A percentile compares a stretch with the other conserved stretches of the same genome.
phyloP scores from a whole-genome alignment of 2,888 invertebrate genomes.

The Apantesis nais region DNA sequence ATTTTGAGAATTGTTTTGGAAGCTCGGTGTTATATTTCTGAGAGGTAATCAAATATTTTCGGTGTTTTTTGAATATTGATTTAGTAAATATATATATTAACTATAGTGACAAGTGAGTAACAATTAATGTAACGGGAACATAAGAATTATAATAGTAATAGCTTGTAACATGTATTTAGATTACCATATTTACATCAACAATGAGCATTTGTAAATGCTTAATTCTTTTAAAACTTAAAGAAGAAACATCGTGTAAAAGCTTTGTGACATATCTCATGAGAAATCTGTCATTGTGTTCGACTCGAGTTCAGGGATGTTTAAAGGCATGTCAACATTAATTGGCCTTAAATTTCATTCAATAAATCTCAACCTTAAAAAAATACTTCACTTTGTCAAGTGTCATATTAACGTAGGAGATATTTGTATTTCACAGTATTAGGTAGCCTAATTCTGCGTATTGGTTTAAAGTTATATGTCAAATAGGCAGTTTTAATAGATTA shows the following conservation, averaged over 20 bases:
- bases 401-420: slow-evolving; percentile 40
- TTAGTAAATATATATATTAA: too few relatives aligned
- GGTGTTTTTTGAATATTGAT: background rate
- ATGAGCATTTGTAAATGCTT: background rate
- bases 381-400: slow-evolving; percentile 24
- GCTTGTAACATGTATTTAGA: background rate
- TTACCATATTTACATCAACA: background rate
- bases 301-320: slow-evolving; percentile 52
- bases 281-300: slow-evolving; percentile 60
- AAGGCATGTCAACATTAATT: slow-evolving; percentile 61
- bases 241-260: slow-evolving; percentile 47
- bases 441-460: too few relatives aligned
- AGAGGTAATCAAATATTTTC: slow-evolving; percentile 6
- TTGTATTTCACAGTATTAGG: too few relatives aligned
- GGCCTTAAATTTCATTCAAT: slow-evolving; percentile 60
- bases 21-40: slow-evolving; percentile 25
- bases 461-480: too few relatives aligned
- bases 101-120: too few relatives aligned
- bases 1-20: slow-evolving; percentile 36
- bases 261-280: slow-evolving; percentile 41
- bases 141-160: background rate
- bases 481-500: too few relatives aligned
- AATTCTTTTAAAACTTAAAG: background rate
- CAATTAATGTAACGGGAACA: background rate
- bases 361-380: slow-evolving; percentile 57